Conservation (phyloP, 2,797 vertebrate species). For the Eremophila alpestris region DNA sequence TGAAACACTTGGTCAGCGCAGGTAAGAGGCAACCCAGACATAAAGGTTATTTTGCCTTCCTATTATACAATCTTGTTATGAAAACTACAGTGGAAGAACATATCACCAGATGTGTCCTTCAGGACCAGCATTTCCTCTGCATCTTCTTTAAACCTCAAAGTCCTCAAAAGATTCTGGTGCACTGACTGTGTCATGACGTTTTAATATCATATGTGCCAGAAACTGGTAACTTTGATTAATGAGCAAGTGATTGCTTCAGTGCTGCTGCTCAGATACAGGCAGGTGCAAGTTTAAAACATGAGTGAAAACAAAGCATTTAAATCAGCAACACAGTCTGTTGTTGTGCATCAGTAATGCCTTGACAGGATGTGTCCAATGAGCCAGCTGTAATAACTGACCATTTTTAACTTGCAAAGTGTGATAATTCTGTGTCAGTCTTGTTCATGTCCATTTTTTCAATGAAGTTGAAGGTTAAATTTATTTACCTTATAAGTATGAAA, state of each 20-base stretch:
- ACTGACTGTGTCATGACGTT: background rate
- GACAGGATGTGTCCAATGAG: rapidly evolving
- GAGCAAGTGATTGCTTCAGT: background rate
- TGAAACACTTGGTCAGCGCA: background rate
- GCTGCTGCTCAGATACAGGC: background rate
- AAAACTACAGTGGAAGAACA: background rate
- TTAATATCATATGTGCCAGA: background rate
- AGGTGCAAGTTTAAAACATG: background rate
- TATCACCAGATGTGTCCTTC: background rate
- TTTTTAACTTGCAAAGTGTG: background rate
- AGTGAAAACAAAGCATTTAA: background rate
- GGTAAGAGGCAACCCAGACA: background rate
- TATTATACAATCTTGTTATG: background rate
- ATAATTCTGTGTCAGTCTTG: background rate
- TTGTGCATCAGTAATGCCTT: background rate
- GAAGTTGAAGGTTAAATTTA: background rate
- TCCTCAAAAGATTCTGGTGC: background rate
- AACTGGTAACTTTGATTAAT: background rate
- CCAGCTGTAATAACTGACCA: background rate
- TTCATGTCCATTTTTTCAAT: background rate
- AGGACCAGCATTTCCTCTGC: background rate
- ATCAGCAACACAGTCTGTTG: background rate
- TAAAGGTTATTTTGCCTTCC: background rate
- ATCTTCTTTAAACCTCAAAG: background rate
- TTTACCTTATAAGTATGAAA: background rate